Base-by-base conservation (phyloP, 1,140 invertebrate genomes). In the Dendroctonus valens region DNA sequence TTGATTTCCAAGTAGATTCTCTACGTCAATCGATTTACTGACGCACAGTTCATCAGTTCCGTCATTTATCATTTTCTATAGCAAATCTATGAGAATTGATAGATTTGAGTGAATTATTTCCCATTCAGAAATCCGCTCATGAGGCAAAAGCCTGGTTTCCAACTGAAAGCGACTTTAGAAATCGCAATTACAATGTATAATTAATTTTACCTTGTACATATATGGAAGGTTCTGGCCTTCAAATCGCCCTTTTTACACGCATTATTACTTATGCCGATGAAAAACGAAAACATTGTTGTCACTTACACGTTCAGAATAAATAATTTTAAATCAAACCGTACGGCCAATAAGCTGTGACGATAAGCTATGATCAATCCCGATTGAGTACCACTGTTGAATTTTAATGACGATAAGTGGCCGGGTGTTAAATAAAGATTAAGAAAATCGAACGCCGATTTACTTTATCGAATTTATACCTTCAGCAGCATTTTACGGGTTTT, bases 221-320 rank as follows among this genome's bases (percentile, higher is more conserved):
- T 8, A 26, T 52, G 14, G 49, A 48, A 54, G 52, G 37, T 54
- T 37, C 37, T 39, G 12, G 52, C 52, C 52, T 54, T 54, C 12
- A 39, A 39, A 15, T 51, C 37, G 37, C 9, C 52, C 37, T 54
- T 54, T n/a, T 54, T 54, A 39, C 40, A 37, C 9, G n/a, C 52
- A 8, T 9, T 54, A 54, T 26, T 54, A 37, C 41, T 42, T 38
- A 58, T 41, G 41, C 12, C 26, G 26, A 26, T 26, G 4, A 44
- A 42, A 58, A 12, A 58, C 55, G 41, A 40, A 51, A 40, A 44
- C 7, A 58, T 41, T 46, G 6, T 14, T 58, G 40, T 58, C 26
- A 41, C 41, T 62, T 52, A 68, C 69, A 62, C 66, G 66, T 60
- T 65, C 62, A 62, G 67, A 66, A 69, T 68, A 60, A 69, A 48